Evolutionary conservation across 2,113 vertebrate genomes (phyloP).

Genomic region (Melanostigma gelatinosum): DNA sequence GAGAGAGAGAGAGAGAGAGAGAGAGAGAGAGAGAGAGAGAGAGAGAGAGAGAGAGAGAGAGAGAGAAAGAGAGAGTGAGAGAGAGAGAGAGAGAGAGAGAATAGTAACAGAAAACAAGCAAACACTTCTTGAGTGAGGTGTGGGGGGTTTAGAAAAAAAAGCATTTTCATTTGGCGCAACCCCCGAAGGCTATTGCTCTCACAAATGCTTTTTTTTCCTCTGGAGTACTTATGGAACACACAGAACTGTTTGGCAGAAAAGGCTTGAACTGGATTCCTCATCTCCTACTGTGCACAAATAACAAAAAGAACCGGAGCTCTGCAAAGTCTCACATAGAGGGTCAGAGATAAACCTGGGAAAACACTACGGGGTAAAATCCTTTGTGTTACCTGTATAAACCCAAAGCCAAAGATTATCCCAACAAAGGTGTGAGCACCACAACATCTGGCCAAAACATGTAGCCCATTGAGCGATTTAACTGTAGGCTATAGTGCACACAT

Average conservation of each 20-base stretch:
- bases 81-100: constrained; percentile 68
- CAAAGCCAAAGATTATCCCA: constrained; percentile 41
- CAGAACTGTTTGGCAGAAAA: constrained; percentile 86
- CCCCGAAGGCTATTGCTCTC: constrained; percentile 84
- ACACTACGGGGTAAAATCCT: constrained; percentile 9
- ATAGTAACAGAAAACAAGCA: constrained; percentile 82
- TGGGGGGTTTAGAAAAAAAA: constrained; percentile 82
- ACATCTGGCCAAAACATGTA: background rate
- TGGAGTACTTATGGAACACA: constrained; percentile 87
- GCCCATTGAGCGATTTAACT: background rate
- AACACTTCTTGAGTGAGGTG: constrained; percentile 86
- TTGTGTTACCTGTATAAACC: constrained; percentile 21
- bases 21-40: no score
- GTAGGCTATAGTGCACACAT: constrained; percentile 9
- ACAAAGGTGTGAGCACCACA: constrained; percentile 31
- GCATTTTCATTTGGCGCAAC: constrained; percentile 86
- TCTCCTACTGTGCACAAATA: constrained; percentile 42
- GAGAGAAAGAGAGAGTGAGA: constrained; percentile 36
- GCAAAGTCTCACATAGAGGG: constrained; percentile 47
- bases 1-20: no score
- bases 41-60: no score
- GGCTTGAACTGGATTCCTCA: constrained; percentile 58
- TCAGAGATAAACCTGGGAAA: constrained; percentile 43
- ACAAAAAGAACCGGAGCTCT: constrained; percentile 21
- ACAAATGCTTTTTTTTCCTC: constrained; percentile 88